Evolutionary conservation across 2,113 vertebrate genomes (phyloP), one percentile per base, ranked within the genome.

Genomic region (Cynocephalus volans): DNA sequence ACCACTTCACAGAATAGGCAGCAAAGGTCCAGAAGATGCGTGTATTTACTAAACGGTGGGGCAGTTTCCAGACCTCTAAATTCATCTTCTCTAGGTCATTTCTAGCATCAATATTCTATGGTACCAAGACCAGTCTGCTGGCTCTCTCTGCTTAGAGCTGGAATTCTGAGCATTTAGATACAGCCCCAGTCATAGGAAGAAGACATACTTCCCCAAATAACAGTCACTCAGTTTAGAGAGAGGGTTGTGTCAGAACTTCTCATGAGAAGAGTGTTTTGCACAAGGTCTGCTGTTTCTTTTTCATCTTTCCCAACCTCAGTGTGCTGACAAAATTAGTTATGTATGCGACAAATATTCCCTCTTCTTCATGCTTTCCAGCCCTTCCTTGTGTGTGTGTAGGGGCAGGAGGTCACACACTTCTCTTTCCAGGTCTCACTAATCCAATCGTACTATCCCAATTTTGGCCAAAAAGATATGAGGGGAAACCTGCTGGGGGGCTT

Each of bases 391-490:
- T 41, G 41, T 41, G 41, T 41, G 41, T 41, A 3, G 41, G 41
- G 41, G 4, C 41, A 17, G 50, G 56, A 2, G 4, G 10, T 2
- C 1, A 26, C 4, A 26, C 0, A 3, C 13, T 31, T 31, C 5
- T 82, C 24, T 81, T 18, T 28, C 28, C 3, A 33, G 9, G 36
- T 73, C 33, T 73, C 18, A 54, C 18, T 11, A 23, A 67, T 33
- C 21, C 17, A 76, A 69, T 52, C 31, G 52, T 15, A 67, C 1
- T 31, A 6, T 12, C 52, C 3, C 33, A 54, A 0, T 81, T 90
- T 52, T 45, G 58, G 7, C 11, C 18, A 67, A 14, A n/a, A 6
- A 75, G 10, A 76, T 36, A 19, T 56, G 33, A 52, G 24, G 10
- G 31, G 48, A 67, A 80, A 60, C 3, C 28, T 10, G 1, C 58